Conservation (phyloP, 92 coral and sea anemone species). For the Palythoa caribaeorum region DNA sequence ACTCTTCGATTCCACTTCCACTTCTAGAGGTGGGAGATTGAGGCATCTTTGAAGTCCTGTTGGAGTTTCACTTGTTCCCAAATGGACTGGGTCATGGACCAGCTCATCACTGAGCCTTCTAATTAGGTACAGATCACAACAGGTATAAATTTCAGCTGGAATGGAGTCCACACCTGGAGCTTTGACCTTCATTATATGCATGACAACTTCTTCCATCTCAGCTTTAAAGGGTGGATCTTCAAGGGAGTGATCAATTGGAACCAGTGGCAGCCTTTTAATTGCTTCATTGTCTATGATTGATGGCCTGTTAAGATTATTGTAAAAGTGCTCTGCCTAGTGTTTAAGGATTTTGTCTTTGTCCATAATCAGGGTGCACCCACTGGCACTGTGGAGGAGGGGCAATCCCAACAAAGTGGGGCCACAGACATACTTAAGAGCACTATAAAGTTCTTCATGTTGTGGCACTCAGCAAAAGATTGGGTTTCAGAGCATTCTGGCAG, state of each 20-base stretch:
- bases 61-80: too few species aligned
- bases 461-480: neutral
- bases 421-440: neutral
- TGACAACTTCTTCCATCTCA: neutral
- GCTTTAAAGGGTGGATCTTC: neutral
- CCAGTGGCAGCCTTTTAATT: neutral
- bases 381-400: neutral
- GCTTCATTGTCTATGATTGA: neutral
- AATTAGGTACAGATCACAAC: too few species aligned
- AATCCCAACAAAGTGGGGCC: neutral
- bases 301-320: neutral
- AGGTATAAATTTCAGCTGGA: neutral
- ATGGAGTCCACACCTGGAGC: neutral
- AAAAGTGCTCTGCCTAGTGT: neutral
- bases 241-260: neutral
- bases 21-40: too few species aligned
- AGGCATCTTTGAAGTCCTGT: too few species aligned
- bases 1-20: too few species aligned
- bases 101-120: too few species aligned
- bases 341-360: neutral
- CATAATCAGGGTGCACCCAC: neutral
- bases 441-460: constrained; percentile 1
- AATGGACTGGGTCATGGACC: too few species aligned
- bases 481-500: neutral
- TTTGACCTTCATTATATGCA: neutral